These are phyloP conservation scores for Schrankia costaestrigalis DNA, from an alignment of 2,888 invertebrate species.

Conservation along the genomic window DNA sequence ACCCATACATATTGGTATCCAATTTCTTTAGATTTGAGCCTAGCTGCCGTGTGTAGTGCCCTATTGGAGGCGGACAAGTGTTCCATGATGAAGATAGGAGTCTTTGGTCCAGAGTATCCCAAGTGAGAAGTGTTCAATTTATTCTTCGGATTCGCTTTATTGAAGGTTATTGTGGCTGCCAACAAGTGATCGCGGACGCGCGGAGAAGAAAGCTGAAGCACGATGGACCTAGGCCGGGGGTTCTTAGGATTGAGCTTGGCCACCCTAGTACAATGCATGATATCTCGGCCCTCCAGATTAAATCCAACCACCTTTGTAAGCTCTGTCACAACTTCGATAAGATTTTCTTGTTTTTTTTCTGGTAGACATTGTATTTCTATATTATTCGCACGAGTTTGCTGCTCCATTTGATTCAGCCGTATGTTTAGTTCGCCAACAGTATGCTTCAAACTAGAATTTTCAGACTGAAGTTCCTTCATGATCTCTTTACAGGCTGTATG, in stretches of 20 bases:
- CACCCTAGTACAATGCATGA: background rate
- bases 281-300: background rate
- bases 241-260: too few relatives aligned
- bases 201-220: too few relatives aligned
- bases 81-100: too few relatives aligned
- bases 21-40: background rate
- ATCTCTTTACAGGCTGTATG: constrained; percentile 1
- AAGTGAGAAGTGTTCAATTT: too few relatives aligned
- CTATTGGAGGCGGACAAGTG: too few relatives aligned
- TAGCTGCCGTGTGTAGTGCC: background rate
- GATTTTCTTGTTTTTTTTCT: background rate
- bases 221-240: too few relatives aligned
- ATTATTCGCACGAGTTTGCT: constrained; percentile 2
- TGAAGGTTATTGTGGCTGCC: too few relatives aligned
- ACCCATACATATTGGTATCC: background rate
- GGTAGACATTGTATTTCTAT: constrained; percentile 3
- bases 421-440: background rate
- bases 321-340: background rate
- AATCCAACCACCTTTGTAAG: background rate
- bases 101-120: too few relatives aligned
- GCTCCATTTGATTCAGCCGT: background rate
- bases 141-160: too few relatives aligned
- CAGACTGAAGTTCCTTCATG: constrained; percentile 1
- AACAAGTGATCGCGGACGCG: too few relatives aligned
- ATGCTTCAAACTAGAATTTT: background rate